phyloP scores from a whole-genome alignment of 2,113 vertebrate species.

The Egretta garzetta region DNA sequence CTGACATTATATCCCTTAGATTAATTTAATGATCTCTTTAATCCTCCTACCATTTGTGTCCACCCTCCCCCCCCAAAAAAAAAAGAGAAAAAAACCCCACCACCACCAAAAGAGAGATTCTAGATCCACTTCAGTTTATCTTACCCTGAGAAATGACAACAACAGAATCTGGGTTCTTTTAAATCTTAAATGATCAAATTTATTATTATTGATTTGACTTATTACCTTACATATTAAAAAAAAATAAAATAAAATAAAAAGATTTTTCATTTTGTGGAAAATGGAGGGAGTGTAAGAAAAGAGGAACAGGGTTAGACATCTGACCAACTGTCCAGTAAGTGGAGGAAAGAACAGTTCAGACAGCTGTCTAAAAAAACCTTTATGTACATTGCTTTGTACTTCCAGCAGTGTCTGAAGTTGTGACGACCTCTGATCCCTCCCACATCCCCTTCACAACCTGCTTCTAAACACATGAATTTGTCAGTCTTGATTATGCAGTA shows the following conservation, averaged over 20 bases:
- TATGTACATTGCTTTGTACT: not conserved
- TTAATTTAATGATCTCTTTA: not conserved
- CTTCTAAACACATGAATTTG: not conserved
- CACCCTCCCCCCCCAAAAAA: accelerated
- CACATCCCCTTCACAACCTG: not conserved
- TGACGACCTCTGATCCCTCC: not conserved
- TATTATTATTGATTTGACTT: not conserved
- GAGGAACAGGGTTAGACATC: not conserved
- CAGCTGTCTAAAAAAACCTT: not conserved
- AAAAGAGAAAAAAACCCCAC: too few relatives aligned
- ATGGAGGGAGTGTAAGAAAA: not conserved
- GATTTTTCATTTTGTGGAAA: not conserved
- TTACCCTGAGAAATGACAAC: not conserved
- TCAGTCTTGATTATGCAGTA: not conserved
- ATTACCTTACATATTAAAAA: not conserved
- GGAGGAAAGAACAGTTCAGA: not conserved
- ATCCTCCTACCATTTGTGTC: too few relatives aligned
- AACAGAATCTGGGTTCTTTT: not conserved
- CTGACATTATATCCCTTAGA: not conserved
- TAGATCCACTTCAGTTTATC: not conserved
- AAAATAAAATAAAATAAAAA: not conserved
- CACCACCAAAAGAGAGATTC: accelerated
- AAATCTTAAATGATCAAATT: not conserved
- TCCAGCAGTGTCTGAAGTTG: not conserved
- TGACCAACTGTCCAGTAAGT: not conserved